These are phyloP conservation scores for Prunella himalayana DNA, from an alignment of 2,113 vertebrate genomes.

Conservation along the genomic window DNA sequence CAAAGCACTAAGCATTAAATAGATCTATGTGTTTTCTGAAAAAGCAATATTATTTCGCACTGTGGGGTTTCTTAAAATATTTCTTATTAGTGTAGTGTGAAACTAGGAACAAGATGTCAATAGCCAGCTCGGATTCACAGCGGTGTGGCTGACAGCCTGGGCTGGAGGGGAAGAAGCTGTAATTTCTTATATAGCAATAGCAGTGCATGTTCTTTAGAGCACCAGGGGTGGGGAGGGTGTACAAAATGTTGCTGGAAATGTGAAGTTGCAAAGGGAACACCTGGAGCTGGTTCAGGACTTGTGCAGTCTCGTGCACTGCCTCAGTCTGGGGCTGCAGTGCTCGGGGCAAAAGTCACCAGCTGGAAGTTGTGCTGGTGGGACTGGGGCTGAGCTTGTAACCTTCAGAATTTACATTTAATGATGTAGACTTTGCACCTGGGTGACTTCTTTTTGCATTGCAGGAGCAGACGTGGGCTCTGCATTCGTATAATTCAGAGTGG, in stretches of 20 bases:
- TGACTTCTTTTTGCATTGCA: background rate
- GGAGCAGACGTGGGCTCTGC: background rate
- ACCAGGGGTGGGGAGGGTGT: background rate
- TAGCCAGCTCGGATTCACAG: slow-evolving; percentile 54
- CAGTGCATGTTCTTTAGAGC: background rate
- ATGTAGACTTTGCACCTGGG: background rate
- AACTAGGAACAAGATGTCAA: slow-evolving; percentile 62
- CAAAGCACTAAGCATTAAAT: slow-evolving; percentile 74
- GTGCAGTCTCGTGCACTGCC: rapidly evolving
- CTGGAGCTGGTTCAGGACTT: background rate
- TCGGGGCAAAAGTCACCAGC: background rate
- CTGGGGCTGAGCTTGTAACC: background rate
- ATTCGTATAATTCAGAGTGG: rapidly evolving
- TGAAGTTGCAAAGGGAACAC: background rate
- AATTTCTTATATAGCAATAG: background rate
- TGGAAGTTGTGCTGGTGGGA: background rate
- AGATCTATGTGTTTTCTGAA: slow-evolving; percentile 67
- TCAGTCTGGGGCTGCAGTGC: background rate
- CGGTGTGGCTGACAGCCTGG: background rate
- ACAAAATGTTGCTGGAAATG: background rate
- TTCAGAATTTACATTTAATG: background rate
- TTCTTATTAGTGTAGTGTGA: slow-evolving; percentile 59
- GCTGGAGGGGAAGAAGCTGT: background rate
- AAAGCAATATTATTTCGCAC: slow-evolving; percentile 71
- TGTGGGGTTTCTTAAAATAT: slow-evolving; percentile 61